Percentiles rank a stretch among this genome's conserved stretches.
Conservation (phyloP, 2,113 vertebrate genomes). For the Lipotes vexillifer region DNA sequence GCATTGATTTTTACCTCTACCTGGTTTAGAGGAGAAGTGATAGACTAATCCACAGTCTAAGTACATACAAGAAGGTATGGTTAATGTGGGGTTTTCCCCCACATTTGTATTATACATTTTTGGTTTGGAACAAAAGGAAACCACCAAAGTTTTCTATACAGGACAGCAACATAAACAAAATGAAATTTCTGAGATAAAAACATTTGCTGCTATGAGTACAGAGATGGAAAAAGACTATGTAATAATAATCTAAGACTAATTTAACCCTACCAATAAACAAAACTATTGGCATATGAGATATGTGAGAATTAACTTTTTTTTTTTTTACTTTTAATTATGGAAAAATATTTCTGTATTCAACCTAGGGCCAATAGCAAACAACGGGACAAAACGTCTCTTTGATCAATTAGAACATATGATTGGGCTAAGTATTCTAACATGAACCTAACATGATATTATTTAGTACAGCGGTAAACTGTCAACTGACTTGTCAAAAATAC, state of each 20-base stretch:
- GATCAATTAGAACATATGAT: background rate
- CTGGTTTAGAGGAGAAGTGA: background rate
- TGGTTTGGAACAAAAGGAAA: background rate
- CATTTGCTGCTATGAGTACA: background rate
- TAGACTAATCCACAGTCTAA: background rate
- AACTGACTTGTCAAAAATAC: background rate
- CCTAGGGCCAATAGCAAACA: background rate
- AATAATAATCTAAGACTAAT: background rate
- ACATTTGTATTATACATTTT: background rate
- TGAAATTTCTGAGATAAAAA: conserved; percentile 4
- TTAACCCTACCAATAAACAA: background rate
- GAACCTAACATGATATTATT: background rate
- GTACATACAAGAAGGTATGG: background rate
- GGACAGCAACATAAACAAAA: background rate
- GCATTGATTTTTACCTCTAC: background rate
- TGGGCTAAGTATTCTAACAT: background rate
- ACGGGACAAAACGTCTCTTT: background rate
- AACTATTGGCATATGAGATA: background rate
- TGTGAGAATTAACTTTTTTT: background rate
- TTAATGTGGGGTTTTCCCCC: background rate
- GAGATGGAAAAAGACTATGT: background rate
- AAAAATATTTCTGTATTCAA: background rate
- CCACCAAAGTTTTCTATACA: background rate
- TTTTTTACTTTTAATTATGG: background rate
- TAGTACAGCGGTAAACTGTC: background rate